Conservation (phyloP, 2,888 invertebrate species). For the Noctua janthina region DNA sequence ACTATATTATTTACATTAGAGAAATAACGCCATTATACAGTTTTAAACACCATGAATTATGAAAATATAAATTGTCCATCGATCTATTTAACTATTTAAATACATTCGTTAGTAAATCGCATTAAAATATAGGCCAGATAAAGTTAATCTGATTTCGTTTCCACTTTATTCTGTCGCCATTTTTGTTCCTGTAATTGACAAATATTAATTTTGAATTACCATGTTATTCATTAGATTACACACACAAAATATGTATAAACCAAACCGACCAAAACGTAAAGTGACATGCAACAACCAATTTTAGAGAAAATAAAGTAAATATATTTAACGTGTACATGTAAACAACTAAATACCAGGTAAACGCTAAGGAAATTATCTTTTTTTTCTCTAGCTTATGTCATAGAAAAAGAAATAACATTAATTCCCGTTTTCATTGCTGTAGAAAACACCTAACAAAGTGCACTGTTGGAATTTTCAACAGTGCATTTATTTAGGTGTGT, state of each 20-base stretch:
- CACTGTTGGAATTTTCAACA: not conserved
- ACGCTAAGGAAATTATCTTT: slow-evolving; percentile 1
- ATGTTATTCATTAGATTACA: slow-evolving; percentile 23
- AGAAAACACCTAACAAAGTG: not conserved
- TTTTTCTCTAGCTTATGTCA: slow-evolving; percentile 18
- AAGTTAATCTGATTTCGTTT: slow-evolving; percentile 82
- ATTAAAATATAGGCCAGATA: slow-evolving; percentile 60
- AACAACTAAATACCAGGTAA: not conserved
- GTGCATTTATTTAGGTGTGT: not conserved
- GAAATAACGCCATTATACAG: slow-evolving; percentile 78
- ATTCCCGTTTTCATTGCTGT: not conserved
- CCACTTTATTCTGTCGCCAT: slow-evolving; percentile 88
- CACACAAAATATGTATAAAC: slow-evolving; percentile 6
- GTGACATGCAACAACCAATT: slow-evolving; percentile 47
- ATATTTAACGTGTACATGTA: not conserved
- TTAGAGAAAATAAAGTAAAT: slow-evolving; percentile 20
- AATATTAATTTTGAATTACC: slow-evolving; percentile 52
- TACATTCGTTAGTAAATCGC: slow-evolving; percentile 67
- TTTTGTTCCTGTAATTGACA: slow-evolving; percentile 87
- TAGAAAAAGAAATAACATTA: slow-evolving; percentile 20
- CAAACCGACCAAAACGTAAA: slow-evolving; percentile 6
- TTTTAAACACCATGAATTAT: slow-evolving; percentile 76
- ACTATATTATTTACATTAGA: slow-evolving; percentile 81
- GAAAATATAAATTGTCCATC: slow-evolving; percentile 77
- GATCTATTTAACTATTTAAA: slow-evolving; percentile 58